These are phyloP conservation scores for Drosophila sulfurigaster DNA, from an alignment of 1,140 invertebrate genomes.

Conservation along the genomic window DNA sequence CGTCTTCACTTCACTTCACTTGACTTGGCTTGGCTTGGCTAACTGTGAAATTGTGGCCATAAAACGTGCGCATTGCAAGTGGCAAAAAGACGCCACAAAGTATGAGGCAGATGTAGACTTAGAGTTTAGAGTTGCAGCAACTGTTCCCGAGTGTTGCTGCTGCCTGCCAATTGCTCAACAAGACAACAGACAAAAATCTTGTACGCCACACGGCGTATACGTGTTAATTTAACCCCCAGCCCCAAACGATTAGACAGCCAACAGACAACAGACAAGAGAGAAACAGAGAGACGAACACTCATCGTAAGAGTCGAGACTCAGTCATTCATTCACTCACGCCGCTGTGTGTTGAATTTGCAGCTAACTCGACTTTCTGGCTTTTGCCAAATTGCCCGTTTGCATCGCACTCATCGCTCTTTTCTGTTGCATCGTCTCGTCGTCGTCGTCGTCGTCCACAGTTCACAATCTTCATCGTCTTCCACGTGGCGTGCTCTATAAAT, in stretches of 20 bases:
- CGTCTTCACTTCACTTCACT: constrained; percentile 10
- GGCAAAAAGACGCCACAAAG: constrained; percentile 52
- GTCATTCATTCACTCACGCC: constrained; percentile 11
- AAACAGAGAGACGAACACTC: too few relatives aligned
- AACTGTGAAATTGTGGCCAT: constrained; percentile 80
- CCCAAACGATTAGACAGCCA: constrained; percentile 28
- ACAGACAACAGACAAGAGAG: neutral
- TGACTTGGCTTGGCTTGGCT: constrained; percentile 64
- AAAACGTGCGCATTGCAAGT: constrained; percentile 72
- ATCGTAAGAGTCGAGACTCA: neutral
- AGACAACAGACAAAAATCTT: constrained; percentile 65
- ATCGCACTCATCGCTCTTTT: neutral
- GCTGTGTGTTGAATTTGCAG: neutral
- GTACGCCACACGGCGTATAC: constrained; percentile 75
- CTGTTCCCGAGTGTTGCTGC: neutral
- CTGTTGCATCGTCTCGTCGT: neutral
- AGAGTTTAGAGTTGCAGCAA: constrained; percentile 11
- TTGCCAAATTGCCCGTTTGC: constrained; percentile 74
- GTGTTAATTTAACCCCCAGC: constrained; percentile 68
- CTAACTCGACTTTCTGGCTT: constrained; percentile 16
- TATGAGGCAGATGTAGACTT: constrained; percentile 37
- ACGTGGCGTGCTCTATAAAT: constrained; percentile 65
- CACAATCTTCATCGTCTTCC: constrained; percentile 9
- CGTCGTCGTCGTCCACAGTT: too few relatives aligned
- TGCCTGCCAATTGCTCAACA: constrained; percentile 44